Evolutionary conservation across 1,140 invertebrate genomes (phyloP).

Genomic region (Cataglyphis hispanica): DNA sequence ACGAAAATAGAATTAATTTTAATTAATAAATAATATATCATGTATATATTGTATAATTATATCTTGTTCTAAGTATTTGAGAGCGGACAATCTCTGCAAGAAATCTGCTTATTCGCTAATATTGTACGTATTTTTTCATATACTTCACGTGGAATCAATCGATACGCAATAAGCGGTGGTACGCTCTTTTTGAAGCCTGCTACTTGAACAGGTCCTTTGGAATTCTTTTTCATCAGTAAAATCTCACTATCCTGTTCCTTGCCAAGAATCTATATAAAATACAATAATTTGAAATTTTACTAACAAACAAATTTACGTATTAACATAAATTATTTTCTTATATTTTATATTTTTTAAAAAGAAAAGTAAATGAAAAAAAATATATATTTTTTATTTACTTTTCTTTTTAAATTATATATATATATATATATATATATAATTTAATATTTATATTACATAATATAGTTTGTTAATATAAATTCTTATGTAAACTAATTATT

Average conservation of each 20-base stretch:
- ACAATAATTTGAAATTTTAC: background rate
- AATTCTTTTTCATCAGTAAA: conserved; percentile 6
- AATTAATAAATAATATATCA: conserved; percentile 4
- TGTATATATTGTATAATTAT: background rate
- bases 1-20: conserved; percentile 19
- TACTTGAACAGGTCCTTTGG: conserved; percentile 1
- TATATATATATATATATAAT: background rate
- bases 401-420: too few relatives aligned
- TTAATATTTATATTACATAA: background rate
- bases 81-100: background rate
- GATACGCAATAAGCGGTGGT: background rate
- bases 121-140: conserved; percentile 7
- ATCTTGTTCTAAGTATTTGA: background rate
- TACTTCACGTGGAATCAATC: background rate
- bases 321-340: too few relatives aligned
- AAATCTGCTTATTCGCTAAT: background rate
- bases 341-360: too few relatives aligned
- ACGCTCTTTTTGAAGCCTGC: background rate
- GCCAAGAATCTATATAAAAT: background rate
- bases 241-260: background rate
- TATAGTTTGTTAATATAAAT: background rate
- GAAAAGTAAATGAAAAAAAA: background rate
- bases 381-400: too few relatives aligned
- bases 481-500: background rate
- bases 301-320: background rate